Evolutionary conservation across 2,113 vertebrate species (phyloP), one percentile per base, ranked within the genome.

Genomic region (Cebus imitator): DNA sequence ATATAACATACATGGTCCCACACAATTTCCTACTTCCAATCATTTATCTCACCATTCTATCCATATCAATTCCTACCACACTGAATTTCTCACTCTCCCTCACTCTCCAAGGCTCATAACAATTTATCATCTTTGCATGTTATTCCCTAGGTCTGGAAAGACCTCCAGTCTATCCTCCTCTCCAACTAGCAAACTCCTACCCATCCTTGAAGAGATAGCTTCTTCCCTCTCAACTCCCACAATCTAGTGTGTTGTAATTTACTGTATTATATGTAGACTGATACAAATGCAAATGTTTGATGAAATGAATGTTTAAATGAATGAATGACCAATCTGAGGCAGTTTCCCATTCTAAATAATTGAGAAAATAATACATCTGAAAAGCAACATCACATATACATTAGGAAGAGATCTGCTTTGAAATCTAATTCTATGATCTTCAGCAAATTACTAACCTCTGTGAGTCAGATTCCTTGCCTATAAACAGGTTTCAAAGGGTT

Each of bases 341-440:
- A 87, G 25, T 70, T 92, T 58, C 61, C 66, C 10, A 57, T 52
- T 68, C 12, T 80, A 84, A 1, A 95, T 86, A 96, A 87, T 2
- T 86, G 16, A 91, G 37, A 91, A 40, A 95, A 91, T 50, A 64
- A 78, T 37, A 92, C 3, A 95, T 40, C 40, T 68, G 43, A 96
- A 66, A 96, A 97, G 66, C 68, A 97, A 94, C 11, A 81, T 52
- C 55, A 27, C 20, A 52, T 76, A 81, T 66, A 30, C n/a, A 70
- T 45, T 8, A 79, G 10, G 7, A 94, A 92, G 16, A 72, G 32
- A 82, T 57, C 37, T 92, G 61, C 70, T 96, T 73, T 96, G 70
- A 90, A 92, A 70, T 98, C 32, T 78, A 86, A 93, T 48, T 83
- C n/a, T 79, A 87, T n/a, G 25, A 64, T 81, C 57, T 81, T 96